Conservation (phyloP, 2,113 vertebrate genomes). For the Lophochroa leadbeateri region DNA sequence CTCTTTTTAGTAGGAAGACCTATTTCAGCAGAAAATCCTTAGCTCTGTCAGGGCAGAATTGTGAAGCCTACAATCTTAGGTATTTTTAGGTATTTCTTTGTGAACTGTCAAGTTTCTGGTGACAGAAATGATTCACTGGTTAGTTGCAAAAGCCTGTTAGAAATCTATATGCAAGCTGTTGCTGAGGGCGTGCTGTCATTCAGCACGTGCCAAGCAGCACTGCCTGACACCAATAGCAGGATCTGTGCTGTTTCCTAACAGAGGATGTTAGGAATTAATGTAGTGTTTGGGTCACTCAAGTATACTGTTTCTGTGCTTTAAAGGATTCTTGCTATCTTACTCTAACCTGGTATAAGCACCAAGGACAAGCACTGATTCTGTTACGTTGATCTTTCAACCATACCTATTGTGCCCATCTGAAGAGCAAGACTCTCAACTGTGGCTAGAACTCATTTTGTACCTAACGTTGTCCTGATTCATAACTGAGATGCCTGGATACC, state of each 20-base stretch:
- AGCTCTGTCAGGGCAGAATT: neutral
- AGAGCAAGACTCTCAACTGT: neutral
- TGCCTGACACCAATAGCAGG: neutral
- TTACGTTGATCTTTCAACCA: neutral
- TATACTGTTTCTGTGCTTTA: neutral
- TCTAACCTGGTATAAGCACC: neutral
- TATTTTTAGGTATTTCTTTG: neutral
- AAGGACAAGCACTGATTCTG: neutral
- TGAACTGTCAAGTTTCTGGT: neutral
- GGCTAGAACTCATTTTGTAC: neutral
- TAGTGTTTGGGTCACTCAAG: neutral
- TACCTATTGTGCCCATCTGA: neutral
- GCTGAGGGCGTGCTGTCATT: neutral
- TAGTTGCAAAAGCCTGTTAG: neutral
- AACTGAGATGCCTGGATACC: neutral
- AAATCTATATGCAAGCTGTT: neutral
- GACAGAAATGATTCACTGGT: neutral
- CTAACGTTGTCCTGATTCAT: neutral
- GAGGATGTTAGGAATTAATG: neutral
- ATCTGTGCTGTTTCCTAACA: neutral
- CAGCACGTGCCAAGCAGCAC: neutral
- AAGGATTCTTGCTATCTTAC: neutral
- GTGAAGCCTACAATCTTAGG: neutral
- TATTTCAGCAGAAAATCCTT: neutral
- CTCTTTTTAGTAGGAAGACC: neutral